Evolutionary conservation across 2,888 invertebrate species (phyloP), one percentile per base, ranked within the genome.

Genomic region (Lucinisca nassula): DNA sequence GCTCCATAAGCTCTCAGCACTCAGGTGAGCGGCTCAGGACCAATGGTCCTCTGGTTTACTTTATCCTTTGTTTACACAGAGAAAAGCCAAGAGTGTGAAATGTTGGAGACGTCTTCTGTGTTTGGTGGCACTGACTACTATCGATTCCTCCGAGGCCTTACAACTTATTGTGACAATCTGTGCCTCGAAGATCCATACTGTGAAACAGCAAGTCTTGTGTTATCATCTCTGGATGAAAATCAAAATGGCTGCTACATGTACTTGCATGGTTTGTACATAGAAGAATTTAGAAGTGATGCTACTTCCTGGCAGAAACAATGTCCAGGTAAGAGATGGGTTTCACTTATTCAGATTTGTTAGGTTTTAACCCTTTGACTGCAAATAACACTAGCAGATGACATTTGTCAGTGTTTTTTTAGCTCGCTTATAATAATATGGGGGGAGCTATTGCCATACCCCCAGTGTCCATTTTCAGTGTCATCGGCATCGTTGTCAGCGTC

Each of bases 181-280:
- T 79, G 79, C 40, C 14, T 67, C 17, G 27, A 45, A n/a, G 79
- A 79, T 45, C 70, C 79, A 21, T 45, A 70, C 10, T 79, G 79
- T 79, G 27, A 37, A 10, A 49, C 40, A 8, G 79, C 35, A 0
- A 40, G 70, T 17, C 37, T 40, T 4, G n/a, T 55, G 10, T 4
- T 21, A 6, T 8, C n/a, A 21, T 55, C 55, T 4, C 10, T 55
- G n/a, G 55, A 55, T n/a, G 55, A 8, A 6, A 55, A 21, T 24
- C 27, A n/a, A 70, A n/a, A 24, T 70, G 79, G 79, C 12, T 79
- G 79, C 70, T 79, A 79, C 45, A 30, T 79, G 12, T 79, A 79
- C 67, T 70, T 79, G 79, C 45, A 40, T 4, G 49, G n/a, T 37
- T 40, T 67, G 2, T 79, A 70, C 24, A 45, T 2, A 0, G n/a